Conservation (phyloP, 2,888 invertebrate genomes). For the Coleophora deauratella region DNA sequence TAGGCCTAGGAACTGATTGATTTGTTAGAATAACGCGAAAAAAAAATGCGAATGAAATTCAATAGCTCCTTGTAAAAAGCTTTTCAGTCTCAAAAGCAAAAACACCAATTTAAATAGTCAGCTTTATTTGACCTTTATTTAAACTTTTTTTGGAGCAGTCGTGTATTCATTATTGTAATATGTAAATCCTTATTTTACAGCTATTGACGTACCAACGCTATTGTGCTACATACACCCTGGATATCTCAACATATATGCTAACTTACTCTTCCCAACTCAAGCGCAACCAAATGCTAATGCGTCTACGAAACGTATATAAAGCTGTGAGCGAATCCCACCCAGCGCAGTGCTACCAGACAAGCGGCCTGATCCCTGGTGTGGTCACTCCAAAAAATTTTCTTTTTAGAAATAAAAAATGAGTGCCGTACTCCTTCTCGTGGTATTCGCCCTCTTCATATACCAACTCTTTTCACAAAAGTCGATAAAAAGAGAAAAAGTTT, state of each 20-base stretch:
- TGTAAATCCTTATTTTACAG: too few species aligned
- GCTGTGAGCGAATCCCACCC: constrained; percentile 11
- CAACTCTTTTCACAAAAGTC: constrained; percentile 40
- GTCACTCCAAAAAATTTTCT: constrained; percentile 49
- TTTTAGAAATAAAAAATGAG: constrained; percentile 56
- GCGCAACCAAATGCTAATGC: constrained; percentile 27
- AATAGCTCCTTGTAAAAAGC: too few species aligned
- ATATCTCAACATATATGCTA: background rate
- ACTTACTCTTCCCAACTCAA: background rate
- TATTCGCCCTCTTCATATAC: constrained; percentile 38
- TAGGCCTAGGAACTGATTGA: too few species aligned
- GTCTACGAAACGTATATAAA: constrained; percentile 29
- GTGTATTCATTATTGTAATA: too few species aligned
- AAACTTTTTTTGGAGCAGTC: too few species aligned
- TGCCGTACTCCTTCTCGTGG: constrained; percentile 42
- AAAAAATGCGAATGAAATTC: too few species aligned
- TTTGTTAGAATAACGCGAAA: too few species aligned
- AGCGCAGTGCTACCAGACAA: constrained; percentile 19
- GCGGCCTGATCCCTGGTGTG: constrained; percentile 23
- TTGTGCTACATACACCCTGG: too few species aligned
- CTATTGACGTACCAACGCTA: too few species aligned
- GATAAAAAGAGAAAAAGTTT: constrained; percentile 28
- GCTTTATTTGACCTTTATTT: too few species aligned
- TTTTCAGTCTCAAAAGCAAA: too few species aligned
- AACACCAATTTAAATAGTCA: too few species aligned